phyloP scores from a whole-genome alignment of 2,888 invertebrate species.

The Diarsia mendica region DNA sequence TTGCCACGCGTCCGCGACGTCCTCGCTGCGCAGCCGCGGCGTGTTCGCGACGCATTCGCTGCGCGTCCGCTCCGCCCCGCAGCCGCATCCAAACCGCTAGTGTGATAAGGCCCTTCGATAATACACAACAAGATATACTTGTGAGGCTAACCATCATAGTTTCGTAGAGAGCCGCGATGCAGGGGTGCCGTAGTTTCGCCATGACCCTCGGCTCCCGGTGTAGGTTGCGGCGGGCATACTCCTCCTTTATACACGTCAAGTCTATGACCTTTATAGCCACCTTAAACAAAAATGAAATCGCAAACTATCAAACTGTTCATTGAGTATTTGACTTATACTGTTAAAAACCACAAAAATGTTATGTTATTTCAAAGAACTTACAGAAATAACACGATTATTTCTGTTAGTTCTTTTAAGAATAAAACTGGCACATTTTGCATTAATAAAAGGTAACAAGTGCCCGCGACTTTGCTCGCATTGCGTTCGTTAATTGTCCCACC shows the following conservation, averaged over 20 bases:
- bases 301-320: background rate
- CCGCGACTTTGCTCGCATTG: background rate
- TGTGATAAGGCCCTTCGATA: background rate
- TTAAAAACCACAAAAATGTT: no score
- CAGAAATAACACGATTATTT: no score
- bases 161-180: slow-evolving; percentile 93
- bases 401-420: background rate
- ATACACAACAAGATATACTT: background rate
- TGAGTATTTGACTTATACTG: no score
- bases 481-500: background rate
- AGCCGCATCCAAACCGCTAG: no score
- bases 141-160: slow-evolving; percentile 90
- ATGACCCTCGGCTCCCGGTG: slow-evolving; percentile 93
- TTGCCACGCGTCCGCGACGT: no score
- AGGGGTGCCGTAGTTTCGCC: slow-evolving; percentile 93
- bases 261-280: slow-evolving; percentile 95
- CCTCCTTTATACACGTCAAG: slow-evolving; percentile 92
- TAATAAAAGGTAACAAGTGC: background rate
- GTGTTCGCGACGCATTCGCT: no score
- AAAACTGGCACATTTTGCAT: background rate
- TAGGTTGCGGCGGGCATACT: slow-evolving; percentile 93
- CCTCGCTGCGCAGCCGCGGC: no score
- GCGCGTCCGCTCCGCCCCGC: no score
- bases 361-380: no score
- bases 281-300: slow-evolving; percentile 74